phyloP scores from a whole-genome alignment of 2,797 vertebrate species.

The Petrocephalus sullivani region DNA sequence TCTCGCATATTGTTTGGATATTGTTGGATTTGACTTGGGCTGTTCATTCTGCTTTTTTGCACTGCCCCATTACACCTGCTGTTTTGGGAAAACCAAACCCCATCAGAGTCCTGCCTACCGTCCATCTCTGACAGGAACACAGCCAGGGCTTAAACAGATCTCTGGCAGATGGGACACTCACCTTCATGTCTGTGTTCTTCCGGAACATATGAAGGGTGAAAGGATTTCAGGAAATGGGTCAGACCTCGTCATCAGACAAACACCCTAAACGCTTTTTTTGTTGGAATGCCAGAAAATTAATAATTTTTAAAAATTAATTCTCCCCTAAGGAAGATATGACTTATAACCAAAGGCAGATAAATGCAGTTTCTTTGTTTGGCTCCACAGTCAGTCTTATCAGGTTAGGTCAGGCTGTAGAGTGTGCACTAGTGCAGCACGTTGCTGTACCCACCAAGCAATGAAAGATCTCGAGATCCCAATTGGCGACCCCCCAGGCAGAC shows the following conservation, averaged over 20 bases:
- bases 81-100: not conserved
- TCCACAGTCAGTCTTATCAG: not conserved
- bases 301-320: constrained; percentile 12
- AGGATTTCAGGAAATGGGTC: not conserved
- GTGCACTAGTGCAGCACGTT: too few species aligned
- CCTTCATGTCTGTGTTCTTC: not conserved
- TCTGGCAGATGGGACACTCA: not conserved
- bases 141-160: not conserved
- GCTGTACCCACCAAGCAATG: too few species aligned
- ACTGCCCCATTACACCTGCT: not conserved
- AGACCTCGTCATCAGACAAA: not conserved
- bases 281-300: not conserved
- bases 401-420: too few species aligned
- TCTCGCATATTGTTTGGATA: not conserved
- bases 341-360: constrained; percentile 8
- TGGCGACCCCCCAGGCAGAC: too few species aligned
- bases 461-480: too few species aligned
- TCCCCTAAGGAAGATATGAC: not conserved
- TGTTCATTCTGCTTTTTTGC: not conserved
- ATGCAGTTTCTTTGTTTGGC: not conserved
- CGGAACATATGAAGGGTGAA: not conserved
- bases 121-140: not conserved
- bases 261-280: not conserved
- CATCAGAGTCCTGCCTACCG: not conserved
- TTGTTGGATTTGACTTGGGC: not conserved